Evolutionary conservation across 2,888 invertebrate species (phyloP).

Genomic region (Nephrotoma flavescens): DNA sequence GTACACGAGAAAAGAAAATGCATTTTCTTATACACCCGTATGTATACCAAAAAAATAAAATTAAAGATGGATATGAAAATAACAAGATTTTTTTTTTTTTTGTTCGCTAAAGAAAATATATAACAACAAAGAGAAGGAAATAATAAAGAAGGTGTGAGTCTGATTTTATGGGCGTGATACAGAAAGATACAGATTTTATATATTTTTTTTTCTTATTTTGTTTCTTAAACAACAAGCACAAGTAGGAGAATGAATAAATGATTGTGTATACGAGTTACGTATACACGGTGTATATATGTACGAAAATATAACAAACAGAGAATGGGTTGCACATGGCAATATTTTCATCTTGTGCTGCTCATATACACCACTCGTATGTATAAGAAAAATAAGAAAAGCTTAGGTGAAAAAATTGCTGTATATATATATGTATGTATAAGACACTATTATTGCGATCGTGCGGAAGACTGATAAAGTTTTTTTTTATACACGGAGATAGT

Average conservation of each 20-base stretch:
- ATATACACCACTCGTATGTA: neutral
- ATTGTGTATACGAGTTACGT: neutral
- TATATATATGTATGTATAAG: neutral
- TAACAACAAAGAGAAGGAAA: neutral
- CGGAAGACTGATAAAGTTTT: conserved; percentile 2
- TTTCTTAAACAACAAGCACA: neutral
- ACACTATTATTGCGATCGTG: conserved; percentile 4
- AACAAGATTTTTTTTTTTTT: neutral
- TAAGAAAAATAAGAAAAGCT: neutral
- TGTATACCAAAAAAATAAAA: neutral
- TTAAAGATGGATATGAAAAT: neutral
- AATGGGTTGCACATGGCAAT: neutral
- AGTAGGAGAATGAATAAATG: neutral
- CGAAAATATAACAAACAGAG: neutral
- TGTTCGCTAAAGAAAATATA: neutral
- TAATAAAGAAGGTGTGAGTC: neutral
- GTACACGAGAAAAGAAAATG: neutral
- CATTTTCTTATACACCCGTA: neutral
- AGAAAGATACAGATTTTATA: neutral
- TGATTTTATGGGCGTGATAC: neutral
- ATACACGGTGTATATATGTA: neutral
- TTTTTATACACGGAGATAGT: neutral
- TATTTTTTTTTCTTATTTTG: neutral
- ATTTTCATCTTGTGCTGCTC: neutral
- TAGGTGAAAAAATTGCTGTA: neutral